A percentile compares a stretch with the other conserved stretches of the same genome.
Conservation (phyloP, 2,797 vertebrate genomes). For the Sebastes nivosus region DNA sequence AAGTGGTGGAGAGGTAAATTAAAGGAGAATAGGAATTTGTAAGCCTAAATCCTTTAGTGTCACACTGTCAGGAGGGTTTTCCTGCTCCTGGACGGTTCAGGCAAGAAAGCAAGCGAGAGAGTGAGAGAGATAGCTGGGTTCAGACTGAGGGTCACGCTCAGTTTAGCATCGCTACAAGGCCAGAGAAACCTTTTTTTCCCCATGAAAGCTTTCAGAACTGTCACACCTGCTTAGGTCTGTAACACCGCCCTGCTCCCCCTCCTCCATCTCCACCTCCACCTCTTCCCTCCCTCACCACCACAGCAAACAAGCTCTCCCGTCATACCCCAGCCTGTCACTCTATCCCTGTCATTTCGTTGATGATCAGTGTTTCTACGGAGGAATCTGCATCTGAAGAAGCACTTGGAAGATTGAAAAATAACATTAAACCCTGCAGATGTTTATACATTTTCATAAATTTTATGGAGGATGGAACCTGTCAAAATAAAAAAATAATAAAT, state of each 20-base stretch:
- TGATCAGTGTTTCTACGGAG: slow-evolving; percentile 2
- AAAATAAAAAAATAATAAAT: too few relatives aligned
- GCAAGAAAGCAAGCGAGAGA: slow-evolving; percentile 14
- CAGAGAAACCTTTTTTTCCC: slow-evolving; percentile 71
- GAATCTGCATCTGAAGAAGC: not conserved
- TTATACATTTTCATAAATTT: not conserved
- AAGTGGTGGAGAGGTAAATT: slow-evolving; percentile 28
- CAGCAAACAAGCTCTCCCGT: slow-evolving; percentile 33
- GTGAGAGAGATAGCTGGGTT: slow-evolving; percentile 50
- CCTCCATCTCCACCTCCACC: not conserved
- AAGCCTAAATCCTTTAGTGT: slow-evolving; percentile 31
- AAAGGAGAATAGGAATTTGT: slow-evolving; percentile 28
- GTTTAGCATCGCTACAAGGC: slow-evolving; percentile 77
- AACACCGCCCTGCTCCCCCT: slow-evolving; percentile 25
- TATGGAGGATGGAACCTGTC: too few relatives aligned
- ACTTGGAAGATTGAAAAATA: not conserved
- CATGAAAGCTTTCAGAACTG: slow-evolving; percentile 79
- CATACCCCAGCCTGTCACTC: not conserved
- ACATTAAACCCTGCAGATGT: not conserved
- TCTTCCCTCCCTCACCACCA: not conserved
- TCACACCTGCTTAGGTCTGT: slow-evolving; percentile 81
- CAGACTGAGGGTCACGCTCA: slow-evolving; percentile 69
- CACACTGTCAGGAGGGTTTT: slow-evolving; percentile 45
- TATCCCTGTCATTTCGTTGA: slow-evolving; percentile 1
- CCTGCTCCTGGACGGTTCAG: slow-evolving; percentile 40